Percentiles rank a stretch among this genome's conserved stretches.
Evolutionary conservation across 2,797 vertebrate genomes (phyloP).

Genomic region (Microctenopoma stevenorrisi): DNA sequence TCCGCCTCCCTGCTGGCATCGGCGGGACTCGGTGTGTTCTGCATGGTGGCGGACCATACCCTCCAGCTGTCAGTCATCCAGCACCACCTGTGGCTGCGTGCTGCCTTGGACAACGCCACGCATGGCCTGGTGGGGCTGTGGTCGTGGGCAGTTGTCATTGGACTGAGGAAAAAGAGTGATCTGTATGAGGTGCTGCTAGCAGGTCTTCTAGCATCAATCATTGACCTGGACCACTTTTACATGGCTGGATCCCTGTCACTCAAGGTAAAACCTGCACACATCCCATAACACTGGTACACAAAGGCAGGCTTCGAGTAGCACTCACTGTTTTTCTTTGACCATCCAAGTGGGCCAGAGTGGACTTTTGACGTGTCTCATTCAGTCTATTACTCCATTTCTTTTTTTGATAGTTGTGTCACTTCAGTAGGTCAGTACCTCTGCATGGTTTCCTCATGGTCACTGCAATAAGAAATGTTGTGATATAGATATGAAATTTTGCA

Average conservation of each 20-base stretch:
- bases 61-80: slow-evolving; percentile 88
- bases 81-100: slow-evolving; percentile 91
- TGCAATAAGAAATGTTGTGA: no score
- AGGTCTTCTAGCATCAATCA: slow-evolving; percentile 91
- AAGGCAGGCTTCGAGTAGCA: no score
- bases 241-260: slow-evolving; percentile 92
- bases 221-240: slow-evolving; percentile 96
- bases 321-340: no score
- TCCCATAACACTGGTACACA: no score
- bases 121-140: slow-evolving; percentile 92
- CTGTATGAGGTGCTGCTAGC: slow-evolving; percentile 92
- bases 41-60: slow-evolving; percentile 87
- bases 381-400: no score
- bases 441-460: no score
- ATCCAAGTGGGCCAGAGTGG: no score
- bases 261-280: slow-evolving; percentile 82
- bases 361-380: no score
- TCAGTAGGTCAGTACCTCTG: no score
- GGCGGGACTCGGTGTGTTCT: slow-evolving; percentile 90
- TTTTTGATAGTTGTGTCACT: no score
- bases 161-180: slow-evolving; percentile 92
- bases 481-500: no score
- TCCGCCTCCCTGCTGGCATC: slow-evolving; percentile 90
- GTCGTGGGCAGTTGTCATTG: slow-evolving; percentile 95
- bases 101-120: slow-evolving; percentile 89